Conservation (phyloP, 2,113 vertebrate species). For the Varanus komodoensis region DNA sequence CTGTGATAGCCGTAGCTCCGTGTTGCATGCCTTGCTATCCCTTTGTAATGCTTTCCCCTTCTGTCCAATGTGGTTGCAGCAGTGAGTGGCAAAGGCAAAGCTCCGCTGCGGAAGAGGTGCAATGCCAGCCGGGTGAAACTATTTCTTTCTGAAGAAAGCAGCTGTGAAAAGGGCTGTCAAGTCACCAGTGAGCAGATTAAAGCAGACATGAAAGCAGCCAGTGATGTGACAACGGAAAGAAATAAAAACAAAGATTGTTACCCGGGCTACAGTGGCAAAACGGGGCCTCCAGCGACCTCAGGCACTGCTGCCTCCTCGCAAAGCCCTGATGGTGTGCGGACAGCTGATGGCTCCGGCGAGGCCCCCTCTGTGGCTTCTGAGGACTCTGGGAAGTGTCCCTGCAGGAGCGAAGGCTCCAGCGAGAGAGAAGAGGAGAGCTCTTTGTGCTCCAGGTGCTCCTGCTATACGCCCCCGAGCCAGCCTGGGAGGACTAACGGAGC, state of each 20-base stretch:
- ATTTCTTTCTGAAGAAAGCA: conserved; percentile 80
- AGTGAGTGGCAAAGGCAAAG: conserved; percentile 95
- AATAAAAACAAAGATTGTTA: conserved; percentile 81
- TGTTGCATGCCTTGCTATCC: background rate
- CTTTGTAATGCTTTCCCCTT: conserved; percentile 42
- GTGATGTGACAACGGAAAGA: conserved; percentile 84
- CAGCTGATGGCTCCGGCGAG: conserved; percentile 66
- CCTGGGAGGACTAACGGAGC: conserved; percentile 77
- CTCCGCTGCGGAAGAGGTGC: conserved; percentile 89
- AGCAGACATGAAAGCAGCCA: conserved; percentile 97
- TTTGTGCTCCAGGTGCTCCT: conserved; percentile 77
- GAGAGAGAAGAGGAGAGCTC: conserved; percentile 71
- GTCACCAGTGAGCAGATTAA: conserved; percentile 99
- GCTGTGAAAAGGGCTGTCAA: conserved; percentile 98
- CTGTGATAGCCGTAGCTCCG: background rate
- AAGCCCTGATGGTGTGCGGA: conserved; percentile 71
- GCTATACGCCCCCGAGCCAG: conserved; percentile 67
- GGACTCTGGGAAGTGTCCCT: conserved; percentile 74
- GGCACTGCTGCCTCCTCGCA: conserved; percentile 70
- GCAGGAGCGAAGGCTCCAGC: conserved; percentile 70
- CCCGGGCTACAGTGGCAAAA: conserved; percentile 66
- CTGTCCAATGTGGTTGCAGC: conserved; percentile 59
- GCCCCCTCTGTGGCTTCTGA: conserved; percentile 62
- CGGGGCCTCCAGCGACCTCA: conserved; percentile 67
- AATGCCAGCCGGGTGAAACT: conserved; percentile 75